Conservation (phyloP, 2,888 invertebrate genomes). For the Hirtodrosophila confusa region DNA sequence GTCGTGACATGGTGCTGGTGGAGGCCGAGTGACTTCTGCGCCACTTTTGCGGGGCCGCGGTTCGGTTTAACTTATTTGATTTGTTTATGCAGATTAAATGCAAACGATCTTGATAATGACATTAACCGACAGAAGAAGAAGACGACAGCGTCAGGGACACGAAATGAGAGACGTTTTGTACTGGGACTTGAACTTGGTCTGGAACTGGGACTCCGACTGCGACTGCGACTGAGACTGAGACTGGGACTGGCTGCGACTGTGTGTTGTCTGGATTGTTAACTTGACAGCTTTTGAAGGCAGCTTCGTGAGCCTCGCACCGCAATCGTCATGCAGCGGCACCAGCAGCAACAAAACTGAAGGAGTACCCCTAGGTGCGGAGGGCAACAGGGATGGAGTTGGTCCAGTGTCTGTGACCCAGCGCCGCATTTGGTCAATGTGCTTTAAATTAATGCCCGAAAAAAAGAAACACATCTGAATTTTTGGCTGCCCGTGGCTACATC, state of each 20-base stretch:
- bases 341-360: constrained; percentile 20
- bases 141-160: constrained; percentile 58
- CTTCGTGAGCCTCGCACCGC: constrained; percentile 66
- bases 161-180: constrained; percentile 50
- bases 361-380: too few relatives aligned
- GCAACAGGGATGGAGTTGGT: too few relatives aligned
- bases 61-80: constrained; percentile 75
- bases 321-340: constrained; percentile 58
- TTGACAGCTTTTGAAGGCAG: constrained; percentile 81
- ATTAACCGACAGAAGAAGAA: constrained; percentile 81
- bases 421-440: constrained; percentile 72
- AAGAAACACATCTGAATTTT: constrained; percentile 70
- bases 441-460: constrained; percentile 65
- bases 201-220: constrained; percentile 18
- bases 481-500: constrained; percentile 35
- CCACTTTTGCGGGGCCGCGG: constrained; percentile 64
- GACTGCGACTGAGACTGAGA: constrained; percentile 28
- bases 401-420: constrained; percentile 59
- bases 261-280: constrained; percentile 80
- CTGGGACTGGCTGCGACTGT: constrained; percentile 26
- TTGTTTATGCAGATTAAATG: constrained; percentile 82
- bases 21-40: constrained; percentile 65
- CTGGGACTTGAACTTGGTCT: constrained; percentile 34
- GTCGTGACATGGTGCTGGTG: constrained; percentile 46
- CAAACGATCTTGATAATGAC: constrained; percentile 83